Conservation (phyloP, 2,888 invertebrate genomes). For the Phymatocera aterrima region DNA sequence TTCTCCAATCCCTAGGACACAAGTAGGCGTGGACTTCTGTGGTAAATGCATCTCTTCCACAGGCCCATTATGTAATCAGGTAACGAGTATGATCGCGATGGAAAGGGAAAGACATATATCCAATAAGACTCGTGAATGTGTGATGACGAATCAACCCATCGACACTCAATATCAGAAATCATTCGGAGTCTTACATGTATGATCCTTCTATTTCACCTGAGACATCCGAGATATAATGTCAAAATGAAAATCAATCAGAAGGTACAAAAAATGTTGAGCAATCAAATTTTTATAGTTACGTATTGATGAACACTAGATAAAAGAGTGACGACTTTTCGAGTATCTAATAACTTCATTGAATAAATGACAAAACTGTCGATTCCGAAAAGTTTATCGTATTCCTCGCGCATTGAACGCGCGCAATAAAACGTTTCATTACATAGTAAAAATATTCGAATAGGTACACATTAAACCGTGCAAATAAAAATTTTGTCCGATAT, state of each 20-base stretch:
- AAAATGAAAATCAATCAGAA: not conserved
- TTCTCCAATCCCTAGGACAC: not conserved
- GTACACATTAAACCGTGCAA: not conserved
- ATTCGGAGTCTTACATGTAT: too few species aligned
- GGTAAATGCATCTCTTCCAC: not conserved
- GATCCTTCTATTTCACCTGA: too few species aligned
- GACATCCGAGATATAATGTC: not conserved
- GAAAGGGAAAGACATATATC: too few species aligned
- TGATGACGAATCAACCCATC: too few species aligned
- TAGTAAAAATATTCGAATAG: not conserved
- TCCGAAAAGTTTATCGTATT: not conserved
- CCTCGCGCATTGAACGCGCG: not conserved
- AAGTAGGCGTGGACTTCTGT: not conserved
- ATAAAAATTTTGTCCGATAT: not conserved
- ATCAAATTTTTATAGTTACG: not conserved
- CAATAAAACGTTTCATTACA: not conserved
- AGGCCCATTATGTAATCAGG: not conserved
- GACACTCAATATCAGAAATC: too few species aligned
- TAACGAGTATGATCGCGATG: not conserved
- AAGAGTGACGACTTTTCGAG: not conserved
- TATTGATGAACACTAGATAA: not conserved
- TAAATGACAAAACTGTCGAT: not conserved
- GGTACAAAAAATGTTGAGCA: not conserved
- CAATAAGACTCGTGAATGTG: too few species aligned
- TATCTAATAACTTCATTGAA: not conserved